A percentile compares a stretch with the other conserved stretches of the same genome.
Conservation (phyloP, 2,113 vertebrate species). For the Erythrolamprus reginae region DNA sequence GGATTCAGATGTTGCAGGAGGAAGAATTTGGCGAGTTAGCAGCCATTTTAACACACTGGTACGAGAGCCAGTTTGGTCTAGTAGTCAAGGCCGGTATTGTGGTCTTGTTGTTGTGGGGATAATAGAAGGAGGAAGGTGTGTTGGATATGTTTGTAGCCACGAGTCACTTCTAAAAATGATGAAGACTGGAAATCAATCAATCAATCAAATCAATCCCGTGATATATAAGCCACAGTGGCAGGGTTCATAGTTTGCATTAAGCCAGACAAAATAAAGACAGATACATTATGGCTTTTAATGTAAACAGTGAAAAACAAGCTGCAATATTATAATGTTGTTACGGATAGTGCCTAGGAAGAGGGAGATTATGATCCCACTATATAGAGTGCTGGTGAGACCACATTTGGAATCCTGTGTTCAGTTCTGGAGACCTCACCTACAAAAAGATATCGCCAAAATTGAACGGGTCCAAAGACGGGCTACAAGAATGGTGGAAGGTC, state of each 20-base stretch:
- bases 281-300: background rate
- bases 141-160: background rate
- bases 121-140: background rate
- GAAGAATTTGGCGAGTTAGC: background rate
- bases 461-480: too few relatives aligned
- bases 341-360: too few relatives aligned
- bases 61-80: background rate
- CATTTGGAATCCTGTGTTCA: too few relatives aligned
- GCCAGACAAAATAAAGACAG: background rate
- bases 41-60: background rate
- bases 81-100: too few relatives aligned
- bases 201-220: background rate
- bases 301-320: background rate
- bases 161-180: background rate
- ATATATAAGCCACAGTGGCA: background rate
- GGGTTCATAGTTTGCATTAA: background rate
- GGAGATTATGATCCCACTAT: too few relatives aligned
- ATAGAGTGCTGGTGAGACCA: too few relatives aligned
- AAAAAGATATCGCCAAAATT: too few relatives aligned
- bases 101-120: background rate
- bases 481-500: too few relatives aligned
- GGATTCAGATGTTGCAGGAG: background rate
- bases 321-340: background rate
- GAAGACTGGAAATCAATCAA: background rate
- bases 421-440: too few relatives aligned